Conservation (phyloP, 1,140 invertebrate species). For the Rhizoglyphus robini region DNA sequence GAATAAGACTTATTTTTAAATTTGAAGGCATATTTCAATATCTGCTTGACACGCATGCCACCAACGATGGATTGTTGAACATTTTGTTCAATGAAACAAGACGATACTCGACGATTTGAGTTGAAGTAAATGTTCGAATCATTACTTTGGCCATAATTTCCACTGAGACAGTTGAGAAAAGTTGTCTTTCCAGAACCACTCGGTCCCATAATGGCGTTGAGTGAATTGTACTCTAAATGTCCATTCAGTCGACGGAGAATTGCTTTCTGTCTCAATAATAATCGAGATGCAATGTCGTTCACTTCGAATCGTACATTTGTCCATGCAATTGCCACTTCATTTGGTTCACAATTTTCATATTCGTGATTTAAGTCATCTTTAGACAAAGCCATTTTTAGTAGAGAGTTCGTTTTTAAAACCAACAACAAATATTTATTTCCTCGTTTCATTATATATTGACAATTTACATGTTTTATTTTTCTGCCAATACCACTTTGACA, state of each 20-base stretch:
- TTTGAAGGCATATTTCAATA: conserved; percentile 80
- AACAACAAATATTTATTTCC: no score
- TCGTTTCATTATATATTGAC: no score
- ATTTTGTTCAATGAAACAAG: conserved; percentile 10
- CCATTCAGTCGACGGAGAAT: conserved; percentile 2
- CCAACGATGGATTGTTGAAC: conserved; percentile 12
- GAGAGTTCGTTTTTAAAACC: no score
- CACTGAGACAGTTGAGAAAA: conserved; percentile 14
- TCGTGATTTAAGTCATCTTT: no score
- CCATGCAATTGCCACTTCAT: neutral
- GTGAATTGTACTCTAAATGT: neutral
- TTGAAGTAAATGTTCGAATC: conserved; percentile 9
- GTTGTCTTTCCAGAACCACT: conserved; percentile 15
- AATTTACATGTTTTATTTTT: no score
- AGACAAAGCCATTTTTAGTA: no score
- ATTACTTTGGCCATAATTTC: neutral
- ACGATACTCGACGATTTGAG: neutral
- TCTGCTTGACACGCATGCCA: conserved; percentile 39
- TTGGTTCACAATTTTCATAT: no score
- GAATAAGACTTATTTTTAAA: no score
- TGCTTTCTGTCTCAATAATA: neutral
- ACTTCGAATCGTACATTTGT: neutral
- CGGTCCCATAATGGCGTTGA: conserved; percentile 2
- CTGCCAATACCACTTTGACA: no score
- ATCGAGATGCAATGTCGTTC: no score